These are phyloP conservation scores for Dissostichus mawsoni DNA, from an alignment of 2,113 vertebrate species.

Conservation along the genomic window DNA sequence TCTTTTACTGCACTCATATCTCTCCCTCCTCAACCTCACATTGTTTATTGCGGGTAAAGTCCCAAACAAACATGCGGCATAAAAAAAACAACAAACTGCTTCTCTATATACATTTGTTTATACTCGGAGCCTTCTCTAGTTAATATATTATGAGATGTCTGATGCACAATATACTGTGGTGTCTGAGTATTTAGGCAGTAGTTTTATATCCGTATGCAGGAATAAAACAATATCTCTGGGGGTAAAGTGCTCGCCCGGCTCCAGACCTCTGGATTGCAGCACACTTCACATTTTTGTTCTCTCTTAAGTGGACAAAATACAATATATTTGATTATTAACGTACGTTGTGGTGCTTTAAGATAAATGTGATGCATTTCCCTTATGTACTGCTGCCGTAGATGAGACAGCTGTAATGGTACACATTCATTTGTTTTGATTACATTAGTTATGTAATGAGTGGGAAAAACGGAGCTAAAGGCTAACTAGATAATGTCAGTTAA, in stretches of 20 bases:
- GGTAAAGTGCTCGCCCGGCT: not conserved
- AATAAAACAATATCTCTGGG: not conserved
- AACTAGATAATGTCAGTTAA: too few species aligned
- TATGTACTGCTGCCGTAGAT: too few species aligned
- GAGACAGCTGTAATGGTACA: too few species aligned
- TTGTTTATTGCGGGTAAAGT: conserved; percentile 7
- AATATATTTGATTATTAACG: conserved; percentile 15
- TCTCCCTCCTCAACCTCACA: not conserved
- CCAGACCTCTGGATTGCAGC: conserved; percentile 13
- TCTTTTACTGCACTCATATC: conserved; percentile 29
- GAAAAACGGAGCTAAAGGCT: too few species aligned
- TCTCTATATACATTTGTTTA: not conserved
- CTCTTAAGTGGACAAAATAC: not conserved
- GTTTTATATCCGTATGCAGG: not conserved
- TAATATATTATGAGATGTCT: too few species aligned
- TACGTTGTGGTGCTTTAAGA: too few species aligned
- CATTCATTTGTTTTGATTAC: too few species aligned
- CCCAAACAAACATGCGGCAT: not conserved
- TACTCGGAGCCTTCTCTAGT: not conserved
- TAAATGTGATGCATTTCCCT: not conserved
- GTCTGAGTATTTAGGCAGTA: not conserved
- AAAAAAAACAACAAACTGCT: not conserved
- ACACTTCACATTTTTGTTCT: not conserved
- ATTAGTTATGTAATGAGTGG: too few species aligned
- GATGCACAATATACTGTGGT: too few species aligned